These are phyloP conservation scores for Tuta absoluta DNA, from an alignment of 2,888 invertebrate genomes.

Conservation along the genomic window DNA sequence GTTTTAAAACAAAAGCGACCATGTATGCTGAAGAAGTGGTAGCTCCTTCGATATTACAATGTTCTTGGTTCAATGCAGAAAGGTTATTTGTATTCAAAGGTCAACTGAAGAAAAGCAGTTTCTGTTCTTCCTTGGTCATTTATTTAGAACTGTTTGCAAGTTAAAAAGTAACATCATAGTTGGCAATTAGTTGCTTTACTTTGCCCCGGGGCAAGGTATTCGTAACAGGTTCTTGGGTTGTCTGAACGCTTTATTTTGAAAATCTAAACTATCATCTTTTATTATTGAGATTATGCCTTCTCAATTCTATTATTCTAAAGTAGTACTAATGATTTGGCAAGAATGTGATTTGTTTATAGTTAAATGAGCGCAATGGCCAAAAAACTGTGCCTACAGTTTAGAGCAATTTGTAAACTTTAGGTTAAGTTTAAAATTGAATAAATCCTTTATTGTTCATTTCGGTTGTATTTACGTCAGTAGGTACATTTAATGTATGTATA, in stretches of 20 bases:
- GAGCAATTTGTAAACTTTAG: no score
- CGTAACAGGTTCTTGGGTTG: constrained; percentile 9
- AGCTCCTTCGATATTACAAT: not conserved
- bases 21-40: constrained; percentile 29
- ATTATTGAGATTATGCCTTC: no score
- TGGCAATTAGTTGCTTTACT: constrained; percentile 9
- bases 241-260: not conserved
- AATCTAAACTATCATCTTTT: not conserved
- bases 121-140: constrained; percentile 38
- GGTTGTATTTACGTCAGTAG: no score
- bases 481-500: no score
- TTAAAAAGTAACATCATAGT: constrained; percentile 20
- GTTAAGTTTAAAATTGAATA: no score
- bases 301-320: no score
- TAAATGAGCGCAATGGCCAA: no score
- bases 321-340: no score
- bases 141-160: constrained; percentile 3
- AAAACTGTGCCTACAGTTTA: no score
- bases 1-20: constrained; percentile 18
- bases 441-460: no score
- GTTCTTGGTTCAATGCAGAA: constrained; percentile 26
- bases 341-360: no score
- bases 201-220: constrained; percentile 12
- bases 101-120: constrained; percentile 50
- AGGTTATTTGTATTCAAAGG: constrained; percentile 44